Conservation (phyloP, 2,888 invertebrate species). For the Heliconius erato region DNA sequence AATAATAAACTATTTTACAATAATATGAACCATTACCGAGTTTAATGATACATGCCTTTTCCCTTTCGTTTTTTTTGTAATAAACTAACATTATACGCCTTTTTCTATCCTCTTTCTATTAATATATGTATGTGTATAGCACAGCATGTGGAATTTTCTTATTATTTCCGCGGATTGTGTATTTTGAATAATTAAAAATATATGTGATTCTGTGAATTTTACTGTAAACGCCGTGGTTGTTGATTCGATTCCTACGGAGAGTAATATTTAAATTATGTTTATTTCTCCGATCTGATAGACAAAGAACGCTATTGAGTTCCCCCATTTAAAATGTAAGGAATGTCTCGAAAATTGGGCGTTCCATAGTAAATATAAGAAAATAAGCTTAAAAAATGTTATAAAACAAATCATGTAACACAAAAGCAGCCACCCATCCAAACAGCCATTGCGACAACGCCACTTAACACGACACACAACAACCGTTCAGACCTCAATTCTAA, state of each 20-base stretch:
- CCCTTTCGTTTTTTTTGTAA: background rate
- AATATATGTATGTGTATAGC: background rate
- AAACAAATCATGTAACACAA: no score
- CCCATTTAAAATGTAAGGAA: no score
- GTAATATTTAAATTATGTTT: no score
- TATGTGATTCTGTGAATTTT: no score
- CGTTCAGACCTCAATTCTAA: background rate
- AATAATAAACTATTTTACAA: conserved; percentile 6
- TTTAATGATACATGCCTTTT: background rate
- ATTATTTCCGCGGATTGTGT: background rate
- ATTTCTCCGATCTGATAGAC: no score
- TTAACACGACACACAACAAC: background rate
- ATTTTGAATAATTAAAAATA: no score
- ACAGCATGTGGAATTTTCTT: background rate
- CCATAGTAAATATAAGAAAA: no score
- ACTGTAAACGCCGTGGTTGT: background rate
- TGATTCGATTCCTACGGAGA: no score
- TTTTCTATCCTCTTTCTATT: background rate
- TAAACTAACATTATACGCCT: background rate
- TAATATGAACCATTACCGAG: background rate
- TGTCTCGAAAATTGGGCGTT: no score
- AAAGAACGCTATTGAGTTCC: no score
- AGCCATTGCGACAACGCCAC: background rate
- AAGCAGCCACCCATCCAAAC: background rate
- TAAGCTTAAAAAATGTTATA: no score